phyloP scores from a whole-genome alignment of 2,113 vertebrate species.

The Jacana jacana region DNA sequence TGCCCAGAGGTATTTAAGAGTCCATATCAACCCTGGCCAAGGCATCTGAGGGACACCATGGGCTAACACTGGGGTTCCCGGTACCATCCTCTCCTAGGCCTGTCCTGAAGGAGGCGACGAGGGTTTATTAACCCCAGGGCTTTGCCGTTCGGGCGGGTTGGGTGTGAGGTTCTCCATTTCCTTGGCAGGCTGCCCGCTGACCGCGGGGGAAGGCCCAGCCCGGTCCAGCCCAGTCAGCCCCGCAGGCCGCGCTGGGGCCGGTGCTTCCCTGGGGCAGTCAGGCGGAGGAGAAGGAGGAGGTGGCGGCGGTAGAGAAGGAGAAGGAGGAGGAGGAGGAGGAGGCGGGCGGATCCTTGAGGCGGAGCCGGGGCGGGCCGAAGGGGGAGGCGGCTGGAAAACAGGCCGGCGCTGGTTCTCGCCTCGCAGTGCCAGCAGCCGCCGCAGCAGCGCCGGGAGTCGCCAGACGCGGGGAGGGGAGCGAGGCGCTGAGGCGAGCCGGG shows the following conservation, averaged over 20 bases:
- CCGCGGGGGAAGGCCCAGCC: neutral
- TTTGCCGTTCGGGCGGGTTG: neutral
- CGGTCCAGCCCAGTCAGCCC: neutral
- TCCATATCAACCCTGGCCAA: neutral
- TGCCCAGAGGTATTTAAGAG: neutral
- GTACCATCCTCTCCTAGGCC: neutral
- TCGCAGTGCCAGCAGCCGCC: slow-evolving; percentile 40
- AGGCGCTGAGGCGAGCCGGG: slow-evolving; percentile 19
- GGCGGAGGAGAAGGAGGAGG: neutral
- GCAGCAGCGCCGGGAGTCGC: slow-evolving; percentile 23
- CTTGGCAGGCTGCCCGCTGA: neutral
- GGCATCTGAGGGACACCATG: neutral
- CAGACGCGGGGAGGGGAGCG: slow-evolving; percentile 27
- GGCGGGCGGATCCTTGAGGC: neutral
- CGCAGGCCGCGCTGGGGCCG: neutral
- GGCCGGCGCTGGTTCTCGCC: slow-evolving; percentile 49
- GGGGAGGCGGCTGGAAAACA: slow-evolving; percentile 57
- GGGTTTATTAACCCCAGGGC: too few relatives aligned
- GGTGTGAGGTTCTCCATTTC: neutral
- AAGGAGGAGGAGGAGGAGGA: neutral
- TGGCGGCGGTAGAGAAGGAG: neutral
- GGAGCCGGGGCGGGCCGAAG: slow-evolving; percentile 42
- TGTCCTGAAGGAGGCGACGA: neutral
- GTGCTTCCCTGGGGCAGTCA: neutral
- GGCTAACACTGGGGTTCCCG: neutral